Evolutionary conservation across 2,888 invertebrate species (phyloP).

Genomic region (Ptilodon capucinus): DNA sequence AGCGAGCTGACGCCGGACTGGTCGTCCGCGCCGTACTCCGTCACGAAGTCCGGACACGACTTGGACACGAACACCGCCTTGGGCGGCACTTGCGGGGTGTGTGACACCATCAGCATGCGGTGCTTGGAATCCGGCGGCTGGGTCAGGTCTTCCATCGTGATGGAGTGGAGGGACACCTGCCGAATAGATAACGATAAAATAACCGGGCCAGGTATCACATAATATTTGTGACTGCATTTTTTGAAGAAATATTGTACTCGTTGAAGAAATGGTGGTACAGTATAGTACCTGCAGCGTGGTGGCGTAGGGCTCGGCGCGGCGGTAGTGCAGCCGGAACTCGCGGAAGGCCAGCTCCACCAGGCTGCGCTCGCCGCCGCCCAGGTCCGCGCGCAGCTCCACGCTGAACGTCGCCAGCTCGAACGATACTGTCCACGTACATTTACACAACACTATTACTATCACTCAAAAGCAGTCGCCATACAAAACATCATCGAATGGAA

Average conservation of each 20-base stretch:
- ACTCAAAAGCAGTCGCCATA: too few relatives aligned
- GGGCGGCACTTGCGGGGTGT: conserved; percentile 70
- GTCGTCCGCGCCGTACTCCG: conserved; percentile 35
- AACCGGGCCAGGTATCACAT: too few relatives aligned
- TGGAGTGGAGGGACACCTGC: conserved; percentile 90
- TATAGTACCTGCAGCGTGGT: conserved; percentile 85
- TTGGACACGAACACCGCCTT: conserved; percentile 85
- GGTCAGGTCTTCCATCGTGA: conserved; percentile 95
- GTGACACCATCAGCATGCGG: conserved; percentile 92
- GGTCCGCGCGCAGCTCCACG: conserved; percentile 88
- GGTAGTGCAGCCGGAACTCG: conserved; percentile 90
- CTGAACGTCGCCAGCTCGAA: conserved; percentile 90
- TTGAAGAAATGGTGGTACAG: too few relatives aligned
- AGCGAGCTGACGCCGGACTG: conserved; percentile 27
- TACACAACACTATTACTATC: too few relatives aligned
- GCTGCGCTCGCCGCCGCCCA: conserved; percentile 86
- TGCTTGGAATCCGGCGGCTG: conserved; percentile 90
- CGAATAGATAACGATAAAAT: background rate
- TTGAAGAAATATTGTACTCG: too few relatives aligned
- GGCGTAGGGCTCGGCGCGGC: conserved; percentile 85
- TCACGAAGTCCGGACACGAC: conserved; percentile 90
- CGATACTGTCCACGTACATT: too few relatives aligned
- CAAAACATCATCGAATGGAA: too few relatives aligned
- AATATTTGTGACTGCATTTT: too few relatives aligned
- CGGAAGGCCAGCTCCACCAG: conserved; percentile 93